Evolutionary conservation across 1,140 invertebrate genomes (phyloP).

Genomic region (Drosophila prosaltans): DNA sequence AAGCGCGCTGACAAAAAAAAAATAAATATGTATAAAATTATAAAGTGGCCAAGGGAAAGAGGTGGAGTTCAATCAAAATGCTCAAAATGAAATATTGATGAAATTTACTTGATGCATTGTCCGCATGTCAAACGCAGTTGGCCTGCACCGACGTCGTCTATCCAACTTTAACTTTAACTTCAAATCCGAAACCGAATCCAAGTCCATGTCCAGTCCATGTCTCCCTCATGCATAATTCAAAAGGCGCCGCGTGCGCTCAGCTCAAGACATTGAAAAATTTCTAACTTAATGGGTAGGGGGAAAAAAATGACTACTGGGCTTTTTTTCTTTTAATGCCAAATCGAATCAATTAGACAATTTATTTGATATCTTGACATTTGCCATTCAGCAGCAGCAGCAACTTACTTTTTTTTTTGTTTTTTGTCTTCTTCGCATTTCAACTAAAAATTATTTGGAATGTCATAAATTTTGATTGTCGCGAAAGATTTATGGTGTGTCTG

Average conservation of each 20-base stretch:
- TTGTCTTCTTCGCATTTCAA: neutral
- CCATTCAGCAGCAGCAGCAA: neutral
- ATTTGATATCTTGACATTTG: conserved; percentile 13
- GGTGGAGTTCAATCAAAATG: conserved; percentile 2
- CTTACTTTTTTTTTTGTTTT: too few species aligned
- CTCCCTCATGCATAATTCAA: conserved; percentile 9
- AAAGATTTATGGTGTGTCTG: conserved; percentile 9
- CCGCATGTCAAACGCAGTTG: conserved; percentile 10
- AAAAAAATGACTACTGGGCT: conserved; percentile 9
- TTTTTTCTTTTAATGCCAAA: conserved; percentile 9
- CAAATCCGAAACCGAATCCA: neutral
- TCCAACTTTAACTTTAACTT: conserved; percentile 1
- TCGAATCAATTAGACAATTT: conserved; percentile 11
- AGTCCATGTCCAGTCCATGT: neutral
- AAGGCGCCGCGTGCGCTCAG: conserved; percentile 2
- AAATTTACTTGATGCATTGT: conserved; percentile 13
- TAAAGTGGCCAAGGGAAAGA: neutral
- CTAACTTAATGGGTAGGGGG: neutral
- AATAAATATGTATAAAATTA: neutral
- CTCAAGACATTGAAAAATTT: conserved; percentile 12
- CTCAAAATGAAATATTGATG: conserved; percentile 14
- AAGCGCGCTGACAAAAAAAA: neutral
- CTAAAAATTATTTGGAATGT: conserved; percentile 1
- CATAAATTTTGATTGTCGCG: conserved; percentile 8
- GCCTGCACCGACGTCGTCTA: neutral